Evolutionary conservation across 2,797 vertebrate genomes (phyloP), one percentile per base, ranked within the genome.

Genomic region (Gymnodraco acuticeps): DNA sequence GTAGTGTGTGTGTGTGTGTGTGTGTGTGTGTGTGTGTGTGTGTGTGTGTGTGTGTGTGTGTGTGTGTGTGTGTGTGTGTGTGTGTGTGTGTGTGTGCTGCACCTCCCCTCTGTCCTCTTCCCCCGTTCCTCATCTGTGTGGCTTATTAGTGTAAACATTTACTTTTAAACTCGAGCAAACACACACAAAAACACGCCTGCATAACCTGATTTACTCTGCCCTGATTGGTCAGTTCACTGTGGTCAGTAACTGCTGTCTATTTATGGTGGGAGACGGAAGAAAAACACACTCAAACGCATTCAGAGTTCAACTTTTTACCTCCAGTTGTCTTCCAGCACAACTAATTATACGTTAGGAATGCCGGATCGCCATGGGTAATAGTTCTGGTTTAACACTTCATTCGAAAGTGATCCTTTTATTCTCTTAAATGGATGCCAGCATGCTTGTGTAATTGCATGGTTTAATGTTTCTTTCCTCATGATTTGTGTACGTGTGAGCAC

Each of bases 81-180:
- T 27, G 27, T 27, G 27, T 16, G 4, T 47, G 46, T 47, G 46
- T 15, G 46, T 47, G 3, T n/a, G n/a, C n/a, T n/a, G n/a, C n/a
- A n/a, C n/a, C n/a, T n/a, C n/a, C n/a, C n/a, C n/a, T n/a, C n/a
- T n/a, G 76, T 83, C 78, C 50, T 67, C 73, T 83, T 65, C 48
- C 75, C 83, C 73, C 75, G 64, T 75, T 51, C 51, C 55, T 73
- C 68, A 80, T 70, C 79, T 76, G 66, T 64, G 76, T 64, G 75
- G 48, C 79, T 89, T 75, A 71, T 75, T 75, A 73, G 68, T 83
- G 77, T 89, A 90, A 88, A 85, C 84, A 73, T 65, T 66, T 62
- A 77, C 63, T 76, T 82, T 67, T 70, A 59, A 38, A 64, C 72
- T 56, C 58, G 17, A 55, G 41, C 51, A 46, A 16, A 64, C 53